These are phyloP conservation scores for Temnothorax rugatulus DNA, from an alignment of 2,888 invertebrate genomes.

Conservation along the genomic window DNA sequence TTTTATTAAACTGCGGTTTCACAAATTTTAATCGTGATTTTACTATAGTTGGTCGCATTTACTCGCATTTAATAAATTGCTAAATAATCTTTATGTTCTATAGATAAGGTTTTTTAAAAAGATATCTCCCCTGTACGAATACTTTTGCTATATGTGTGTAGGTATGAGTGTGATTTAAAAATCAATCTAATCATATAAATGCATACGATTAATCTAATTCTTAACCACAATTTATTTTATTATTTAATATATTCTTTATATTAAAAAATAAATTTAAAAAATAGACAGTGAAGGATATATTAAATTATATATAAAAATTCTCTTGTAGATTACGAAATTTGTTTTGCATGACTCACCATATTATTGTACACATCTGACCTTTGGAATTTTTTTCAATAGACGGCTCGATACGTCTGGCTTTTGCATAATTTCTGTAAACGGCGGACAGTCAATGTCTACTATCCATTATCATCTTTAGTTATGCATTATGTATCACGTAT, in stretches of 20 bases:
- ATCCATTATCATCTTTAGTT: not conserved
- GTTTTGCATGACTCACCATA: not conserved
- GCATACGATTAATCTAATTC: not conserved
- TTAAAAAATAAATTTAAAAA: not conserved
- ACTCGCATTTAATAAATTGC: not conserved
- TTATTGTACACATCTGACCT: not conserved
- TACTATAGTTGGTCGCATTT: too few species aligned
- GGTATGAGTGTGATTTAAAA: not conserved
- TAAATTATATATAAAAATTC: not conserved
- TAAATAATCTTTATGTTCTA: too few species aligned
- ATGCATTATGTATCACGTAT: not conserved
- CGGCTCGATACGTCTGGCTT: not conserved
- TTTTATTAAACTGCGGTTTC: not conserved
- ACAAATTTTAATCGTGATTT: not conserved
- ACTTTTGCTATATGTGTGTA: not conserved
- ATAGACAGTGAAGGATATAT: not conserved
- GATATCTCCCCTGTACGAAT: too few species aligned
- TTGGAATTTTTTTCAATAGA: not conserved
- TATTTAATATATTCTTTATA: not conserved
- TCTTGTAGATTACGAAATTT: not conserved
- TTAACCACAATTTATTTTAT: not conserved
- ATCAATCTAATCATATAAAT: not conserved
- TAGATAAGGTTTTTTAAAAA: too few species aligned
- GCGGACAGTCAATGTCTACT: not conserved
- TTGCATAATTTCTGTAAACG: slow-evolving; percentile 14